Conservation (phyloP, 1,140 invertebrate genomes). For the Sycophaga agraensis region DNA sequence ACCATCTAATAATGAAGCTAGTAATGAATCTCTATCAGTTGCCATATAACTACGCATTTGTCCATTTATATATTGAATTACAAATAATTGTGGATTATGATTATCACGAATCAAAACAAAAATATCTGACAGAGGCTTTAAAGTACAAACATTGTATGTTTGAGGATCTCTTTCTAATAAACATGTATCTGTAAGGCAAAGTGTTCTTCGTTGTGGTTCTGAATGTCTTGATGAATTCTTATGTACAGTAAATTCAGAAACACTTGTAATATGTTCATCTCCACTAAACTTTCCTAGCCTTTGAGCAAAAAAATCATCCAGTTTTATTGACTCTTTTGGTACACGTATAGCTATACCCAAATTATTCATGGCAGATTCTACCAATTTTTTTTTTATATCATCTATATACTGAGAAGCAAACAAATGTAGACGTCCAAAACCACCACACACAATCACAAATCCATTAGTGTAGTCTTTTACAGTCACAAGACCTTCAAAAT, state of each 20-base stretch:
- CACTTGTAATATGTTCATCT: constrained; percentile 86
- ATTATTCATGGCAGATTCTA: constrained; percentile 76
- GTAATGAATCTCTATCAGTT: constrained; percentile 86
- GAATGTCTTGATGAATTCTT: constrained; percentile 78
- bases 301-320: constrained; percentile 82
- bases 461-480: constrained; percentile 76
- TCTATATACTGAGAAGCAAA: constrained; percentile 84
- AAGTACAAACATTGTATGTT: constrained; percentile 88
- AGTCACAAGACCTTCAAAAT: constrained; percentile 79
- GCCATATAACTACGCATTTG: constrained; percentile 85
- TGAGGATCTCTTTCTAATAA: constrained; percentile 94
- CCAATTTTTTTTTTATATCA: constrained; percentile 82
- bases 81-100: constrained; percentile 91
- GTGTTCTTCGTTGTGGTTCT: constrained; percentile 78
- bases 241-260: constrained; percentile 90
- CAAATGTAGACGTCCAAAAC: constrained; percentile 85
- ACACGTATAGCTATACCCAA: constrained; percentile 84
- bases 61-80: constrained; percentile 92
- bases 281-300: constrained; percentile 84
- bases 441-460: constrained; percentile 85
- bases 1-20: constrained; percentile 94
- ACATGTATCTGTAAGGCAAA: constrained; percentile 96
- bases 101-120: constrained; percentile 89
- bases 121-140: constrained; percentile 85
- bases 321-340: constrained; percentile 76